phyloP scores from a whole-genome alignment of 2,113 vertebrate species.

The Thomomys bottae region DNA sequence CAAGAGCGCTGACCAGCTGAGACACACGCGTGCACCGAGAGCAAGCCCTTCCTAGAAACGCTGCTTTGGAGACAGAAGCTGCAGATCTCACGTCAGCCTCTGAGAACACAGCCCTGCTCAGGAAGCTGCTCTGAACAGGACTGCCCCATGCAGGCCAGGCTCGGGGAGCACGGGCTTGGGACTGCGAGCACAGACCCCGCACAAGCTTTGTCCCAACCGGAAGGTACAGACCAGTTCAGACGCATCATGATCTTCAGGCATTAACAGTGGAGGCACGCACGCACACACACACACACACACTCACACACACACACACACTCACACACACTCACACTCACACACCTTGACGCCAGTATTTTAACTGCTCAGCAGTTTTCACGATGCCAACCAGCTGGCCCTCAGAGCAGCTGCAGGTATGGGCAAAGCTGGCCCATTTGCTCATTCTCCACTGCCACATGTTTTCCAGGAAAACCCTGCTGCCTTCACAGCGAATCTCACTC shows the following conservation, averaged over 20 bases:
- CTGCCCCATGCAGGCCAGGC: rapidly evolving
- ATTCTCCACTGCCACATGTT: conserved; percentile 34
- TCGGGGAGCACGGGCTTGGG: too few species aligned
- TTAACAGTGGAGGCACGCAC: conserved; percentile 54
- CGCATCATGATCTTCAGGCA: conserved; percentile 6
- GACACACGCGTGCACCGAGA: too few species aligned
- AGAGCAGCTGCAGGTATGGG: conserved; percentile 54
- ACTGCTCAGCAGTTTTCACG: conserved; percentile 55
- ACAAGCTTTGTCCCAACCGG: conserved; percentile 49
- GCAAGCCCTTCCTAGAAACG: background rate
- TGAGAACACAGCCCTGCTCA: background rate
- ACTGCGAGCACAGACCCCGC: conserved; percentile 42
- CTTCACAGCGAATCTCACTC: background rate
- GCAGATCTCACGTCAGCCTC: too few species aligned
- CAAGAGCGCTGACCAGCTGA: background rate
- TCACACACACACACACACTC: background rate
- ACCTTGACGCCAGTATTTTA: conserved; percentile 45
- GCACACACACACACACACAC: too few species aligned
- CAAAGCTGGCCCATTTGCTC: conserved; percentile 22
- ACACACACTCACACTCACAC: background rate
- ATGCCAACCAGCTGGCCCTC: conserved; percentile 59
- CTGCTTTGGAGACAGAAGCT: background rate
- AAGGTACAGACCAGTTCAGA: conserved; percentile 61
- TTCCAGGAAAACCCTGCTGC: conserved; percentile 33
- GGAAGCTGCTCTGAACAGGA: background rate